phyloP scores from a whole-genome alignment of 1,140 invertebrate species.

The Sarcophaga peregrina region DNA sequence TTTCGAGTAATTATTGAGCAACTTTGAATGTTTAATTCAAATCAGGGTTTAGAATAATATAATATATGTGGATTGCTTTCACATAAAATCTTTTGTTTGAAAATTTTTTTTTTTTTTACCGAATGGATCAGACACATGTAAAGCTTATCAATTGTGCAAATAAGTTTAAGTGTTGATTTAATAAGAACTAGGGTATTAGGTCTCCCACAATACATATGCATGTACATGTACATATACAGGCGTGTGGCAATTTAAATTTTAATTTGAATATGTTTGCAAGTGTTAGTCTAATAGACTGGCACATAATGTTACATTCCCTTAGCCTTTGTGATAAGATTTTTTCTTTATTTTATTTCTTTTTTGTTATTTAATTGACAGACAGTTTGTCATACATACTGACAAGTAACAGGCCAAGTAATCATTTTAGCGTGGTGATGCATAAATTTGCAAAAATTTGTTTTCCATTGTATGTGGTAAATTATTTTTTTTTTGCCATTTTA shows the following conservation, averaged over 20 bases:
- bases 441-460: background rate
- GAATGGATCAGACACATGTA: too few relatives aligned
- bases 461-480: background rate
- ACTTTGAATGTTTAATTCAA: too few relatives aligned
- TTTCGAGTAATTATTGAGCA: too few relatives aligned
- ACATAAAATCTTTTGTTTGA: too few relatives aligned
- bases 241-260: constrained; percentile 16
- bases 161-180: background rate
- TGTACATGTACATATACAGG: too few relatives aligned
- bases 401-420: background rate
- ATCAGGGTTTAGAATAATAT: background rate
- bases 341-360: too few relatives aligned
- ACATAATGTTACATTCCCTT: background rate
- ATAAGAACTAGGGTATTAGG: constrained; percentile 6
- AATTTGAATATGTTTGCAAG: background rate
- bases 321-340: too few relatives aligned
- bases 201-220: background rate
- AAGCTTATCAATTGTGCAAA: background rate
- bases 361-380: background rate
- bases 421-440: background rate
- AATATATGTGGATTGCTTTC: background rate
- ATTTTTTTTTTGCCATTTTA: background rate
- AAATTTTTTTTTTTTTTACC: background rate
- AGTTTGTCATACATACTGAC: background rate
- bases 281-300: background rate